These are phyloP conservation scores for Micromys minutus DNA, from an alignment of 2,113 vertebrate species.

Conservation along the genomic window DNA sequence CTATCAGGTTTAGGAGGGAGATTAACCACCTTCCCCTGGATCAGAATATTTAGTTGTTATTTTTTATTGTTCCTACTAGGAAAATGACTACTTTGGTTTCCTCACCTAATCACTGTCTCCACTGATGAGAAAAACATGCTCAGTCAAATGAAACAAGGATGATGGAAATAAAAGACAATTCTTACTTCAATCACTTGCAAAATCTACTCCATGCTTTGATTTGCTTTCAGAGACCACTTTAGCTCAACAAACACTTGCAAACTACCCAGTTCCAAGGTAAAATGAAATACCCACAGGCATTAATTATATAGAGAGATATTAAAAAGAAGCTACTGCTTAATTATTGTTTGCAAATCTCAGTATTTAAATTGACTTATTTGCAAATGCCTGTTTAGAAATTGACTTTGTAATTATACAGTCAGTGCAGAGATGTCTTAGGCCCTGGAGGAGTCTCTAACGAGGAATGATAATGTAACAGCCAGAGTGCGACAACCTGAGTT, in stretches of 20 bases:
- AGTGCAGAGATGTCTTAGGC: constrained; percentile 85
- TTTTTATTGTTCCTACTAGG: constrained; percentile 33
- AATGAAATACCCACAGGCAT: constrained; percentile 87
- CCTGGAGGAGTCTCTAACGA: constrained; percentile 89
- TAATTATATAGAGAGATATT: constrained; percentile 89
- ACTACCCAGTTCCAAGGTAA: constrained; percentile 84
- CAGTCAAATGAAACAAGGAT: not conserved
- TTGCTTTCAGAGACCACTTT: constrained; percentile 83
- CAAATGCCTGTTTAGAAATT: constrained; percentile 92
- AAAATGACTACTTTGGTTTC: constrained; percentile 25
- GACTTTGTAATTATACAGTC: constrained; percentile 91
- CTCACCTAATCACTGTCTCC: not conserved
- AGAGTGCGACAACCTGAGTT: constrained; percentile 85
- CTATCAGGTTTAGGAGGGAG: not conserved
- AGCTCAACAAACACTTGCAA: constrained; percentile 86
- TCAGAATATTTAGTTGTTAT: not conserved
- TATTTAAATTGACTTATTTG: constrained; percentile 92
- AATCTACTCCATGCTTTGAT: constrained; percentile 81
- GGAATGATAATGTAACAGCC: constrained; percentile 89
- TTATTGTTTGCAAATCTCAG: constrained; percentile 90
- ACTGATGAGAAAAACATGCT: constrained; percentile 7
- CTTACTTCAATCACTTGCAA: constrained; percentile 75
- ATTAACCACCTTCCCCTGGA: not conserved
- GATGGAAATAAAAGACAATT: constrained; percentile 41
- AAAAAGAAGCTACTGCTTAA: constrained; percentile 89